phyloP scores from a whole-genome alignment of 2,797 vertebrate species.

The Caiman crocodilus region DNA sequence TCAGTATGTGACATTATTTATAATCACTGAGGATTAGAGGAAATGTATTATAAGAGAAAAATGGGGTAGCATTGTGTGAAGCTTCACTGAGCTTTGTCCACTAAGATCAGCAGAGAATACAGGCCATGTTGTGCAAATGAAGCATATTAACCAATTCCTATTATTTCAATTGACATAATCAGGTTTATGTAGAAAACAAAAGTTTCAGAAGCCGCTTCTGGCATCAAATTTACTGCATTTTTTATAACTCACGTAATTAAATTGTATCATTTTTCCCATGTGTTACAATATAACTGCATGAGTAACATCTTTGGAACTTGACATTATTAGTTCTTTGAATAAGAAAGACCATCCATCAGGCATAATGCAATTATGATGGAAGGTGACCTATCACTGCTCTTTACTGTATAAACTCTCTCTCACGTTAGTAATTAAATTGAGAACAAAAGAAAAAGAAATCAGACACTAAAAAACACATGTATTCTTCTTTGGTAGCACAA shows the following conservation, averaged over 20 bases:
- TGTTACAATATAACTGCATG: background rate
- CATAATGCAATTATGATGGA: background rate
- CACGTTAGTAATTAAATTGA: background rate
- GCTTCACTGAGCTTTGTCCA: background rate
- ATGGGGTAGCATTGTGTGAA: too few species aligned
- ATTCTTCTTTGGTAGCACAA: background rate
- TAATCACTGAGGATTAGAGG: too few species aligned
- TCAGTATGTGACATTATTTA: background rate
- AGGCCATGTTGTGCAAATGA: background rate
- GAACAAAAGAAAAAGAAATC: background rate
- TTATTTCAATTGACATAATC: background rate
- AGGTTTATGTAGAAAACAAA: background rate
- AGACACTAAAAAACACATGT: background rate
- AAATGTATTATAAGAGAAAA: background rate
- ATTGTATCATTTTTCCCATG: background rate
- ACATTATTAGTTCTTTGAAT: background rate
- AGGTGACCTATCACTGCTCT: background rate
- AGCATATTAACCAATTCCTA: background rate
- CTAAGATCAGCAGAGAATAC: background rate
- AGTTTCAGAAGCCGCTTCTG: background rate
- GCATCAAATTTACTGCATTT: background rate
- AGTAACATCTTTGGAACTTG: background rate
- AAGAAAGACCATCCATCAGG: background rate
- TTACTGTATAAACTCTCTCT: background rate
- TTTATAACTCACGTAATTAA: constrained; percentile 4